Base-by-base conservation (phyloP, 2,797 vertebrate genomes). In the Chelon auratus region DNA sequence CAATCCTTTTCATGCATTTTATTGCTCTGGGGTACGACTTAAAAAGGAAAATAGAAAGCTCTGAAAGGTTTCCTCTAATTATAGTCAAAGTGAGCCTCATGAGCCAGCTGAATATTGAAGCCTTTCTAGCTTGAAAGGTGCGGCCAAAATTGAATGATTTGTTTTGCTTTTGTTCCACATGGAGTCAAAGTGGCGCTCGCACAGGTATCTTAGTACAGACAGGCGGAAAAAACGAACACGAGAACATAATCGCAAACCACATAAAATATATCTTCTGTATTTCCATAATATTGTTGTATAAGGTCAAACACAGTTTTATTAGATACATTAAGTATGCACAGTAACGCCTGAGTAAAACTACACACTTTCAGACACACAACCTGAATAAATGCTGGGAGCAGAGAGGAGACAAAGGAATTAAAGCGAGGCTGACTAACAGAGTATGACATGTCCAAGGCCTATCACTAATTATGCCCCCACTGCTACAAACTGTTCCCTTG, bases 391-490 rank as follows among this genome's bases (percentile, higher is more conserved):
- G 84, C 87, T 83, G 3, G 5, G 20, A 87, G 89, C 79, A 68
- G 61, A 68, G 70, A 80, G 75, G 59, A 87, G 75, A 91, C 84
- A 90, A 85, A 86, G 55, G 82, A 90, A 81, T 89, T 81, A 85
- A 86, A 83, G 73, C 47, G 50, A 75, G 22, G 68, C 79, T 74
- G 85, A 83, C 86, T 90, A 93, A 93, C 88, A 87, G 82, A 86
- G 72, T 82, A 85, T 80, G 91, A 91, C 87, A 74, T 86, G 85
- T 92, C 88, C 85, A 90, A 76, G 85, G 87, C 80, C 83, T 86
- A 81, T 89, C 87, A 85, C 85, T 91, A 92, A 92, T 92, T 92
- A 90, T 84, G 84, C 90, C 90, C 85, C 62, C 73, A 50, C 71
- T 74, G 77, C 87, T 78, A 67, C 87, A 87, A 85, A 90, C 84